These are phyloP conservation scores for Athene noctua DNA, from an alignment of 2,113 vertebrate species.

Conservation along the genomic window DNA sequence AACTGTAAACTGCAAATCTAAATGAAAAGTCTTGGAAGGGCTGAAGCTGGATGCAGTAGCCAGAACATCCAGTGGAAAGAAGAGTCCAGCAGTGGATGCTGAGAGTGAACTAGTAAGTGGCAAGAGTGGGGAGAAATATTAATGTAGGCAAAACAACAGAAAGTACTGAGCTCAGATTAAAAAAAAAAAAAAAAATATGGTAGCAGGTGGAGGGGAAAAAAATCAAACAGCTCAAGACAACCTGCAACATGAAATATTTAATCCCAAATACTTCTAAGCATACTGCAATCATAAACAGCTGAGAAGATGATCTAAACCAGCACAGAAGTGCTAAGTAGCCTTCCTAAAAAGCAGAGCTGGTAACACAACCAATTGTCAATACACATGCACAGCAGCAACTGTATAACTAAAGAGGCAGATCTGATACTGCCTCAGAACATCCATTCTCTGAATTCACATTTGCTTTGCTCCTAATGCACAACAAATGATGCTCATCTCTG, in stretches of 20 bases:
- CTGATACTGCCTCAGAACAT: not conserved
- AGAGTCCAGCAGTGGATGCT: not conserved
- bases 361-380: not conserved
- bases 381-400: not conserved
- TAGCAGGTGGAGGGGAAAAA: not conserved
- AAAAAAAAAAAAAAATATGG: too few species aligned
- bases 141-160: not conserved
- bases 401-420: not conserved
- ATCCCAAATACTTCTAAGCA: not conserved
- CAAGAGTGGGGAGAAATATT: not conserved
- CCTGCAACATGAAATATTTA: not conserved
- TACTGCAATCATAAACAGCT: not conserved
- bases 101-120: not conserved
- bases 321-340: not conserved
- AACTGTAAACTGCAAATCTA: not conserved
- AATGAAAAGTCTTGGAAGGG: not conserved
- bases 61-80: not conserved
- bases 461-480: not conserved
- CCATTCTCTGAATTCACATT: not conserved
- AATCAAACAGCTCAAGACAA: not conserved
- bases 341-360: not conserved
- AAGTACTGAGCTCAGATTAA: not conserved
- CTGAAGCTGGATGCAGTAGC: not conserved
- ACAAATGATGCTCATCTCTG: not conserved
- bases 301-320: not conserved